Base-by-base conservation (phyloP, 2,888 invertebrate species). In the Dolichopus griseipennis region DNA sequence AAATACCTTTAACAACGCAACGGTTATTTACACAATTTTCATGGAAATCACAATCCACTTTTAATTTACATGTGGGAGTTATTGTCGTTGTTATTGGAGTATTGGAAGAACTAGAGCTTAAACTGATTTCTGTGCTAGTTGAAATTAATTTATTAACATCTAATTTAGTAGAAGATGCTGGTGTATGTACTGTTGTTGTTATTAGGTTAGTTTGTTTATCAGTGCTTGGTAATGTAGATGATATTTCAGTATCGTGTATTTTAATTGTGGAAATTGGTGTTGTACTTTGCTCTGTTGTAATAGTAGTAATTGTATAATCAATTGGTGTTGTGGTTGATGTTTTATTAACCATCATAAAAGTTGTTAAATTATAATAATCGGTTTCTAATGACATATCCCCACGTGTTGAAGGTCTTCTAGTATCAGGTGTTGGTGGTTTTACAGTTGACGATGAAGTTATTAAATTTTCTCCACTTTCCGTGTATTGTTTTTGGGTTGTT, bases 1-100 rank as follows among this genome's bases (percentile, higher is more conserved):
- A 70, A 76, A 77, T 81, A 81, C 81, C 81, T 81, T 81, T 74
- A 71, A 77, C 74, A 71, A 77, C 74, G 75, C 78, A 88, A 76
- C 80, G 80, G 74, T 84, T 84, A 76, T 82, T 81, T 73, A 84
- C 80, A 79, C 89, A 89, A 71, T 84, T 83, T 80, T 88, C 86
- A 73, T 82, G 82, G 73, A 82, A 78, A 73, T 82, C 82, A 79
- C 89, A 89, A 76, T 88, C 87, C 75, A 81, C 81, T 79, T 87
- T 84, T 75, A 81, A 80, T 74, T 81, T 81, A 83, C 88, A 89
- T 75, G 80, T 74, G 75, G 78, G 80, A 75, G 75, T 78, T 64
- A 71, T 69, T 67, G 75, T 75, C 61, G 76, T 74, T 62, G 73
- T 72, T 64, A 68, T 71, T 22, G 18, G 18, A 66, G 65, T 61